Evolutionary conservation across 2,797 vertebrate genomes (phyloP), one percentile per base, ranked within the genome.

Genomic region (Synanceia verrucosa): DNA sequence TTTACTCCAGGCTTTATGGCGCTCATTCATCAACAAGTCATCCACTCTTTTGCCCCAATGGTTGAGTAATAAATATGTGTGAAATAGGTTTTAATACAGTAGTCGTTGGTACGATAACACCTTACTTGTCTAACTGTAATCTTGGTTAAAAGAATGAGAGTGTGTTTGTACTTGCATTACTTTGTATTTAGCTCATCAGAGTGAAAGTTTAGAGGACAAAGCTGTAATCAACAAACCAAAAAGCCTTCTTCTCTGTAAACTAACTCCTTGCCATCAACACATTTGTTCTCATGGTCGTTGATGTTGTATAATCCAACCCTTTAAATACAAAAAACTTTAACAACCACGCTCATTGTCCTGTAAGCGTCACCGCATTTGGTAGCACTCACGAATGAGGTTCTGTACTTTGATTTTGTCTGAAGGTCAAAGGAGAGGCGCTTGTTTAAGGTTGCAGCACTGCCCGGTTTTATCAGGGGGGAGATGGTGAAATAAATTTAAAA

Each of bases 181-280:
- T 84, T 90, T 87, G 84, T 86, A 79, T 85, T 88, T 84, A 84
- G 74, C 79, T 86, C 81, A 81, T 84, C 72, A 62, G 85, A 85
- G 65, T 74, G 79, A 73, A 73, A 5, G 53, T 79, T 69, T 76
- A 63, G 78, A 79, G 79, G 79, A 77, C 43, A 83, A 86, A 55
- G 84, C 83, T 85, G 84, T 91, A 87, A 86, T 87, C 85, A 86
- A 90, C 86, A 73, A 89, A 91, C 89, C 89, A 91, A 93, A 92
- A 92, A 89, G 88, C 90, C 89, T 90, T 91, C 83, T 89, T 88
- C 76, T 88, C 82, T 90, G 87, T 90, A 88, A 89, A 88, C 79
- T 83, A 83, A 67, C 80, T 92, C 84, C 72, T 83, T 46, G 55
- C 69, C 82, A 81, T 88, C 77, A 24, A 64, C 41, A 28, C 73